A percentile compares a stretch with the other conserved stretches of the same genome.
Conservation (phyloP, 2,797 vertebrate genomes). For the Leptodactylus fallax region DNA sequence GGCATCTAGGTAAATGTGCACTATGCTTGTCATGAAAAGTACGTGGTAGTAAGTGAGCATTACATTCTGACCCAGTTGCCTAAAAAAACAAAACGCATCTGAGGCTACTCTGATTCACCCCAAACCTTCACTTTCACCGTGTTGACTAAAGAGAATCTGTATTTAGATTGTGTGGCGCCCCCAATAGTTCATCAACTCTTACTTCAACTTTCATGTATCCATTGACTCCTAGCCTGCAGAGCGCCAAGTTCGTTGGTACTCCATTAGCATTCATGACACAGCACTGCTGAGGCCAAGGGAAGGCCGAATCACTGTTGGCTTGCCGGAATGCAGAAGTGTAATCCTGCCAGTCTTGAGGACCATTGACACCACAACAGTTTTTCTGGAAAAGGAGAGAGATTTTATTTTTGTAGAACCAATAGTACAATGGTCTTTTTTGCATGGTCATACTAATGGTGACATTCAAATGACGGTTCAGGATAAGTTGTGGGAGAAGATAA, state of each 20-base stretch:
- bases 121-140: too few relatives aligned
- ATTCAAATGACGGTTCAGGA: too few relatives aligned
- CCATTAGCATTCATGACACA: conserved; percentile 72
- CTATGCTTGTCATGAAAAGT: not conserved
- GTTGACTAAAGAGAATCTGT: too few relatives aligned
- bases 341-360: conserved; percentile 78
- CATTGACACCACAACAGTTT: conserved; percentile 78
- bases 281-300: conserved; percentile 80
- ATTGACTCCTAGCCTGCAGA: conserved; percentile 78
- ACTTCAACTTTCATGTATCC: conserved; percentile 76
- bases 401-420: too few relatives aligned
- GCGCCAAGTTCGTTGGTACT: conserved; percentile 67
- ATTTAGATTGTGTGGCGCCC: not conserved
- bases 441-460: not conserved
- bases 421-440: not conserved
- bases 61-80: not conserved
- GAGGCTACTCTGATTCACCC: not conserved
- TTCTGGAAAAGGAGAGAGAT: conserved; percentile 67
- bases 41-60: not conserved
- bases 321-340: conserved; percentile 74
- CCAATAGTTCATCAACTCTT: conserved; percentile 39
- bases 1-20: not conserved
- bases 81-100: not conserved
- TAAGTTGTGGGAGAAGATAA: not conserved
- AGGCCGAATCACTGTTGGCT: conserved; percentile 71